These are phyloP conservation scores for Oryzias melastigma DNA, from an alignment of 2,113 vertebrate genomes.

Conservation along the genomic window DNA sequence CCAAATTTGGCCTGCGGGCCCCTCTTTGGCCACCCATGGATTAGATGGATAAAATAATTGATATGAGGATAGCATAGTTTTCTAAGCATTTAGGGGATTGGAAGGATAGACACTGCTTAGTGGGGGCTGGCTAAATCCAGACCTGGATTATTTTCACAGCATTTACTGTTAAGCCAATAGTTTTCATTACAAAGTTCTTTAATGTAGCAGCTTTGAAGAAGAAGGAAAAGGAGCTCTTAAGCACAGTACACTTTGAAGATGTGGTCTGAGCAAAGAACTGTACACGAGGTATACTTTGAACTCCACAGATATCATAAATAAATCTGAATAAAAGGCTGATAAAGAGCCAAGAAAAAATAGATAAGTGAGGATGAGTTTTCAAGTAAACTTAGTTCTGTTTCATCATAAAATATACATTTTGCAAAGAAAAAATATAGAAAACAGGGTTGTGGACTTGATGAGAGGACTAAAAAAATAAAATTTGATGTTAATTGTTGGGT, in stretches of 20 bases:
- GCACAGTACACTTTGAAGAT: neutral
- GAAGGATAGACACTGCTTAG: too few species aligned
- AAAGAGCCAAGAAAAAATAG: constrained; percentile 11
- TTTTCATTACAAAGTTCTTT: constrained; percentile 25
- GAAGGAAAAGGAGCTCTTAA: constrained; percentile 6
- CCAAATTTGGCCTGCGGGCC: too few species aligned
- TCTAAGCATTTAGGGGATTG: too few species aligned
- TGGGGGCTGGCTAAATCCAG: too few species aligned
- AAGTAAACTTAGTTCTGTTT: neutral
- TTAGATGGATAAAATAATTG: too few species aligned
- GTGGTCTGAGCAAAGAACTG: neutral
- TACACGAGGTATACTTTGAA: constrained; percentile 1
- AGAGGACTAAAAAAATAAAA: neutral
- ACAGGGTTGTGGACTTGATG: constrained; percentile 1
- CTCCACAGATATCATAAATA: constrained; percentile 5
- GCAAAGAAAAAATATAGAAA: neutral
- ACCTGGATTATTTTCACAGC: neutral
- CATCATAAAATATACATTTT: neutral
- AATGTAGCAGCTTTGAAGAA: too few species aligned
- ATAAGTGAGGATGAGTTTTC: neutral
- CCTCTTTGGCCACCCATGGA: too few species aligned
- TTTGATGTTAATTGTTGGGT: neutral
- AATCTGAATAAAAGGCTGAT: constrained; percentile 18
- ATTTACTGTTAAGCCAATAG: constrained; percentile 27
- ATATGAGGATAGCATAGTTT: too few species aligned